Percentiles rank a stretch among this genome's conserved stretches.
phyloP scores from a whole-genome alignment of 2,797 vertebrate genomes.

The Limosa lapponica region DNA sequence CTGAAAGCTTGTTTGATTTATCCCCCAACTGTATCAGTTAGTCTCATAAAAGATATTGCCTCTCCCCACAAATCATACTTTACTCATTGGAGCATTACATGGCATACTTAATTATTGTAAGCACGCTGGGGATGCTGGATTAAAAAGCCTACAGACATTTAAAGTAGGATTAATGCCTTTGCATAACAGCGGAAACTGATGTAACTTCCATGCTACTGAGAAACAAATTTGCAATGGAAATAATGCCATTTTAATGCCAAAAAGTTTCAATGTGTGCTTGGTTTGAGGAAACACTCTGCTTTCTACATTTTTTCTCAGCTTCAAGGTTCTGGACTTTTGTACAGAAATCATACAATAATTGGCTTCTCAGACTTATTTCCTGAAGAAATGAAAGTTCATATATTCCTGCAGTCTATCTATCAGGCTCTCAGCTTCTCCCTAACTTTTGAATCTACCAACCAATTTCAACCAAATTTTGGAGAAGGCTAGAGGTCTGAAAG shows the following conservation, averaged over 20 bases:
- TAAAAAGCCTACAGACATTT: conserved; percentile 39
- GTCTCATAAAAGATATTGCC: conserved; percentile 4
- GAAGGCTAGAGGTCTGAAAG: neutral
- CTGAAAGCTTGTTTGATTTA: conserved; percentile 7
- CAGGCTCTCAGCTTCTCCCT: neutral
- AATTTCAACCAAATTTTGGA: conserved; percentile 26
- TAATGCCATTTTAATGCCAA: neutral
- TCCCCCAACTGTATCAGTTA: neutral
- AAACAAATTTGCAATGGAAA: neutral
- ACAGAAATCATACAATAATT: neutral
- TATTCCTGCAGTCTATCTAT: neutral
- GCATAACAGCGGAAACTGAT: neutral
- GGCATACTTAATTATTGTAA: conserved; percentile 52
- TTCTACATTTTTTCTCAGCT: neutral
- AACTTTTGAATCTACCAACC: neutral
- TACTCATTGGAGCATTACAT: conserved; percentile 19
- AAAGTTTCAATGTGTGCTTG: neutral
- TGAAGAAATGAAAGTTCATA: neutral
- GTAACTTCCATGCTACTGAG: neutral
- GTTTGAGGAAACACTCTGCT: neutral
- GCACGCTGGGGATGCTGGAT: conserved; percentile 36
- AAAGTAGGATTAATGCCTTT: conserved; percentile 48
- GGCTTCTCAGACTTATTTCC: neutral
- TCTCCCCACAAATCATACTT: conserved; percentile 34
- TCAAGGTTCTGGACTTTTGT: neutral